Percentiles rank a stretch among this genome's conserved stretches.
Evolutionary conservation across 2,113 vertebrate genomes (phyloP).

Genomic region (Hucho hucho): DNA sequence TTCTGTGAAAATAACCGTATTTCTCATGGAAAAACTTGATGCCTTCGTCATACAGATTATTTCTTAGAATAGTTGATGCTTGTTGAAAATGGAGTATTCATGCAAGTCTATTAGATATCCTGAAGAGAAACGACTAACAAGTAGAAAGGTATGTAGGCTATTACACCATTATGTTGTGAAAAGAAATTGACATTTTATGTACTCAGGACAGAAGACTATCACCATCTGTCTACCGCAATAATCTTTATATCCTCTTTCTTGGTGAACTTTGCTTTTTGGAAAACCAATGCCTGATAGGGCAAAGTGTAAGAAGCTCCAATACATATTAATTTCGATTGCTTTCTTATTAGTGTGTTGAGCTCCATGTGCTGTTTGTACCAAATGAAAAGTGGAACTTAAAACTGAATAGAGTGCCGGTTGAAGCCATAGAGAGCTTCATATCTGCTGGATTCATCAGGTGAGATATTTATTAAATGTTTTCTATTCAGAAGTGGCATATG

Average conservation of each 20-base stretch:
- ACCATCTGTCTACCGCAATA: not conserved
- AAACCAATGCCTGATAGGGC: not conserved
- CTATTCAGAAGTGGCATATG: not conserved
- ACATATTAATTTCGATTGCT: not conserved
- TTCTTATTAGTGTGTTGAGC: conserved; percentile 80
- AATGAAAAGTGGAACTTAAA: conserved; percentile 87
- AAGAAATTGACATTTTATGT: no score
- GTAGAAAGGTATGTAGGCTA: conserved; percentile 56
- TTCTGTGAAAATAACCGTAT: not conserved
- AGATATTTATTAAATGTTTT: conserved; percentile 32
- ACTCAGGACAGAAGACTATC: no score
- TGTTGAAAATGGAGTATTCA: conserved; percentile 47
- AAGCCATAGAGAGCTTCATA: conserved; percentile 80
- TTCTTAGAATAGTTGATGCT: not conserved
- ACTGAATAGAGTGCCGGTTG: conserved; percentile 83
- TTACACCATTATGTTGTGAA: not conserved
- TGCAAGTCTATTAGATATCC: conserved; percentile 41
- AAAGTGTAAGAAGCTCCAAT: not conserved
- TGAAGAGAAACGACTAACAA: conserved; percentile 58
- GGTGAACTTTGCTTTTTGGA: not conserved
- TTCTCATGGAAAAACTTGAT: not conserved
- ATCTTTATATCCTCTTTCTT: not conserved
- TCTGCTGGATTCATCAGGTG: conserved; percentile 92
- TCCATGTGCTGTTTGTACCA: conserved; percentile 89
- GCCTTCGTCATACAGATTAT: not conserved